Evolutionary conservation across 2,113 vertebrate genomes (phyloP).

Genomic region (Ammospiza caudacuta): DNA sequence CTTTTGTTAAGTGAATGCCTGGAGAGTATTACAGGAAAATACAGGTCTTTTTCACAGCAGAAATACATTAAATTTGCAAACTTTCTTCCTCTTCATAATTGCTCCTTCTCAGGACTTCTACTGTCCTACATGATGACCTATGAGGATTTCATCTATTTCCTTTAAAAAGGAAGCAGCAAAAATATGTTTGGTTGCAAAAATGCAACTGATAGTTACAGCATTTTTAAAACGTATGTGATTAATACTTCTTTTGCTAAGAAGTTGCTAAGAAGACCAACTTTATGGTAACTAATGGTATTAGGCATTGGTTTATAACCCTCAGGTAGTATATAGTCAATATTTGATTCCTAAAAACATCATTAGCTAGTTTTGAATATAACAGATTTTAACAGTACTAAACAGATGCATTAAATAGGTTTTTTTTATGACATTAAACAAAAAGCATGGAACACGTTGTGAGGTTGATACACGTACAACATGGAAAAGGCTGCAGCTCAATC

Average conservation of each 20-base stretch:
- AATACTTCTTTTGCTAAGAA: not conserved
- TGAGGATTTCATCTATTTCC: not conserved
- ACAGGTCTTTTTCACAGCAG: not conserved
- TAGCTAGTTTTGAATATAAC: not conserved
- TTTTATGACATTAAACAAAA: not conserved
- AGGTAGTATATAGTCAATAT: not conserved
- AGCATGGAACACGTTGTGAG: not conserved
- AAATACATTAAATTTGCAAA: not conserved
- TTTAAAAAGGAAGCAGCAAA: not conserved
- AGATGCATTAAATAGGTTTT: not conserved
- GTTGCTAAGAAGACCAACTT: not conserved
- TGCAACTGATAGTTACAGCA: not conserved
- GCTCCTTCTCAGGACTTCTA: not conserved
- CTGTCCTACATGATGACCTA: not conserved
- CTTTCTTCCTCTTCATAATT: not conserved
- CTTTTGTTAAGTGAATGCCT: not conserved
- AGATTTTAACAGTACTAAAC: not conserved
- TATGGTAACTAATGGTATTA: not conserved
- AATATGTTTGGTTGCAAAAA: not conserved
- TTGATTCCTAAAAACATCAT: not conserved
- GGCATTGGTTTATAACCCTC: not conserved
- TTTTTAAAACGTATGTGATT: not conserved
- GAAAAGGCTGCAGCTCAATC: not conserved
- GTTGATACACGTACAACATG: not conserved
- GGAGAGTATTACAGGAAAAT: not conserved